Conservation (phyloP, 92 coral and sea anemone genomes). For the Epizoanthus ramosus region DNA sequence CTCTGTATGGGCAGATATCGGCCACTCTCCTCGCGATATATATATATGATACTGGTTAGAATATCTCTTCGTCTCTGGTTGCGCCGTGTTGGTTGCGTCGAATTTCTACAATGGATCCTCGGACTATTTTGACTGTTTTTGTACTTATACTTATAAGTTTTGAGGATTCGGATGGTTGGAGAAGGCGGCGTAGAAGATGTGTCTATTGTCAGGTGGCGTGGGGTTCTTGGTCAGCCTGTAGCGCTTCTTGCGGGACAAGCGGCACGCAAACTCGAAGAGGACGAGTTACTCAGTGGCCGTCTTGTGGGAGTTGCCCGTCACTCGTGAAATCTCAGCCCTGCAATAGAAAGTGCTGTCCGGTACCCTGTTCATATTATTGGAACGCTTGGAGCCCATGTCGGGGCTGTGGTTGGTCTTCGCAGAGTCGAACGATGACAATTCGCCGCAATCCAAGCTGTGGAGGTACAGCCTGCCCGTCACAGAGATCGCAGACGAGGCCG, state of each 20-base stretch:
- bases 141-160: neutral
- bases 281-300: neutral
- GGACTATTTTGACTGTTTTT: neutral
- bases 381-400: constrained; percentile 76
- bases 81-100: too few species aligned
- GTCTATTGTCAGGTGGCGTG: constrained; percentile 40
- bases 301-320: constrained; percentile 38
- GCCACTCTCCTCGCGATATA: too few species aligned
- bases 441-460: constrained; percentile 66
- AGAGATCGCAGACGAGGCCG: constrained; percentile 47
- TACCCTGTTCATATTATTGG: constrained; percentile 76
- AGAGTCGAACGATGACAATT: constrained; percentile 57
- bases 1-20: too few species aligned
- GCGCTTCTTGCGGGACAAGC: constrained; percentile 36
- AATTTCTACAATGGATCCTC: neutral
- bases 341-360: constrained; percentile 72
- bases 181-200: constrained; percentile 41
- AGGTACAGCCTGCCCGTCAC: constrained; percentile 79
- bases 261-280: constrained; percentile 39
- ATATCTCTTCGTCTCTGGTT: too few species aligned
- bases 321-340: constrained; percentile 55
- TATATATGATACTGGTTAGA: too few species aligned
- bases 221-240: constrained; percentile 48
- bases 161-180: constrained; percentile 25
- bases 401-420: constrained; percentile 79